Evolutionary conservation across 2,888 invertebrate genomes (phyloP), one percentile per base, ranked within the genome.

Genomic region (Linhomoeus sp.): DNA sequence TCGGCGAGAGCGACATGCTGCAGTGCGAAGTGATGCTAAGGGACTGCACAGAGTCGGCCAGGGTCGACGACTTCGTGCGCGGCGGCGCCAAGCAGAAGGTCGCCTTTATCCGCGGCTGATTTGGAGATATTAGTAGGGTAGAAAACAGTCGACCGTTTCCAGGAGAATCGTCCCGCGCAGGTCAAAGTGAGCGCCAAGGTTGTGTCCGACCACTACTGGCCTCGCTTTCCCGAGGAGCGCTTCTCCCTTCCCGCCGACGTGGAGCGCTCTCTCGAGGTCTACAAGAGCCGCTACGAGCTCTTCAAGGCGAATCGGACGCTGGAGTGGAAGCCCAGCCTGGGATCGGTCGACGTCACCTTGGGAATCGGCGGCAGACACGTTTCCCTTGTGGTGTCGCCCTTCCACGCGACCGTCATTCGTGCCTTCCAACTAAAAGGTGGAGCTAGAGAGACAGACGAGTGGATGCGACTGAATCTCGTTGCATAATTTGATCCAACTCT

Each of bases 1-100:
- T 97, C 72, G 92, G 90, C 1, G 92, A 94, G 64, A 78, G 84
- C n/a, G 81, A 90, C 56, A 69, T 97, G 46, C 88, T 90, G 65
- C 84, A 81, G 60, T 97, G 94, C 71, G 94, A 97, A 71, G 90
- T 92, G 0, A 97, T 97, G 97, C 69, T 97, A 35, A 88, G 90
- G 64, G 97, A 97, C 67, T 81, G 94, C 37, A 80, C 81, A 23
- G 92, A 94, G 67, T 94, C 94, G 0, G 85, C 86, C 61, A 75
- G 87, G 55, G 83, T 94, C 44, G 88, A 90, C 68, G 75, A 43
- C 2, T 33, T 80, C 41, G 14, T 41, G 7, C 7, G 7, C 29
- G 5, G 29, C 7, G 29, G 29, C 29, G 29, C 12, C 29, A n/a
- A n/a, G n/a, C n/a, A n/a, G n/a, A n/a, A n/a, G n/a, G n/a, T n/a